Evolutionary conservation across 2,113 vertebrate genomes (phyloP), one percentile per base, ranked within the genome.

Genomic region (Pangasianodon hypophthalmus): DNA sequence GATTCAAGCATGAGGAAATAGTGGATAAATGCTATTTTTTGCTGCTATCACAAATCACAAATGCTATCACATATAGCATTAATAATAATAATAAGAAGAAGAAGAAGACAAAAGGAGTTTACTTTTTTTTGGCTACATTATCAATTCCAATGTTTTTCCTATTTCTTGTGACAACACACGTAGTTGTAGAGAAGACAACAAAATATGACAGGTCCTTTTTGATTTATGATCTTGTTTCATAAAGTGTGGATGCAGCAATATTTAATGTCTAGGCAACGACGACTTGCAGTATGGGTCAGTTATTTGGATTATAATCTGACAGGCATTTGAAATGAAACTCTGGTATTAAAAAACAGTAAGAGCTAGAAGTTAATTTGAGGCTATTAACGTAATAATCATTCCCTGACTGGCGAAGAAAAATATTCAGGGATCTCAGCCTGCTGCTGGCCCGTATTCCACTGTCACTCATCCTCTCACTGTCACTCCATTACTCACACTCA

Each of bases 231-330:
- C 13, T 41, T n/a, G 24, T 46, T 87, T 60, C 14, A 4, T 48
- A 73, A 60, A n/a, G 8, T 87, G 54, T 62, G 54, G 86, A 80
- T 64, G 41, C 86, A 62, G 86, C 75, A 32, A 60, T 48, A n/a
- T 62, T n/a, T 62, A 56, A 60, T 13, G 54, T 58, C 48, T 73
- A 48, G 24, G 26, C 46, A 29, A 50, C 26, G 44, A 83, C 41
- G 32, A n/a, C 67, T n/a, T 24, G 10, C 85, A 75, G 50, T 14
- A 19, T 6, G 26, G 26, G 52, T n/a, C 73, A 52, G 54, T 46
- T 87, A 29, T 82, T 56, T 18, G 60, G 77, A 69, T 62, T 52
- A 67, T 52, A 88, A 88, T 88, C n/a, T 48, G 44, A 54, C 48
- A 41, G 37, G 69, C 69, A n/a, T 88, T 60, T 62, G 29, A 48